phyloP scores from a whole-genome alignment of 2,113 vertebrate species.

The Sardina pilchardus region DNA sequence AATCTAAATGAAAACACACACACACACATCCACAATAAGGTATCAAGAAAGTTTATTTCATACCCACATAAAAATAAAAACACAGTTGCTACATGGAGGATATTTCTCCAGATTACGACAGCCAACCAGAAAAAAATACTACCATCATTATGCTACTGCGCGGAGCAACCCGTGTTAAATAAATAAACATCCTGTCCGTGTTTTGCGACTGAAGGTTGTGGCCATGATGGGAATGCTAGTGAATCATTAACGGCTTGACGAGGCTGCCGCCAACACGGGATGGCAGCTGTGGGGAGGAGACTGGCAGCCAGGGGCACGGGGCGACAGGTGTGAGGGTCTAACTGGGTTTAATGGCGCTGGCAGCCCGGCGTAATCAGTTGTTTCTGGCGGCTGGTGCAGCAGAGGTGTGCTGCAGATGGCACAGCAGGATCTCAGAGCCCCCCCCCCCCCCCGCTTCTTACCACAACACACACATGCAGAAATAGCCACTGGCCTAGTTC shows the following conservation, averaged over 20 bases:
- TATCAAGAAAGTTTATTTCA: conserved; percentile 5
- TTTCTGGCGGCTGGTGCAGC: not conserved
- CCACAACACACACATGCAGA: not conserved
- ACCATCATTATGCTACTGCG: not conserved
- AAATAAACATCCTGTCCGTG: conserved; percentile 5
- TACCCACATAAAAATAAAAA: conserved; percentile 4
- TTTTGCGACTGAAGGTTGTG: not conserved
- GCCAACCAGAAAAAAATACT: not conserved
- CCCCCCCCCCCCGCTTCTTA: not conserved
- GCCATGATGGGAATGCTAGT: not conserved
- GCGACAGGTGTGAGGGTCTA: conserved; percentile 9
- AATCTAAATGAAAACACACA: not conserved
- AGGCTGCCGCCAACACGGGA: not conserved
- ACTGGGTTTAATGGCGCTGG: not conserved
- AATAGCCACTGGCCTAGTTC: not conserved
- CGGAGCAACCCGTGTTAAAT: not conserved
- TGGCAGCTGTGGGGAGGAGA: not conserved
- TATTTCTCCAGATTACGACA: not conserved
- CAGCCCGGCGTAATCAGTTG: not conserved
- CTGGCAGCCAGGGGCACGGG: not conserved
- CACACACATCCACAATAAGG: not conserved
- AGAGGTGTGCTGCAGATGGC: not conserved
- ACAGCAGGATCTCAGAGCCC: not conserved
- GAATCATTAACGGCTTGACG: not conserved
- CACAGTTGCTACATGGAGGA: not conserved